Percentiles rank a stretch among this genome's conserved stretches.
These are phyloP conservation scores for Lateolabrax maculatus DNA, from an alignment of 2,797 vertebrate genomes.

Conservation along the genomic window DNA sequence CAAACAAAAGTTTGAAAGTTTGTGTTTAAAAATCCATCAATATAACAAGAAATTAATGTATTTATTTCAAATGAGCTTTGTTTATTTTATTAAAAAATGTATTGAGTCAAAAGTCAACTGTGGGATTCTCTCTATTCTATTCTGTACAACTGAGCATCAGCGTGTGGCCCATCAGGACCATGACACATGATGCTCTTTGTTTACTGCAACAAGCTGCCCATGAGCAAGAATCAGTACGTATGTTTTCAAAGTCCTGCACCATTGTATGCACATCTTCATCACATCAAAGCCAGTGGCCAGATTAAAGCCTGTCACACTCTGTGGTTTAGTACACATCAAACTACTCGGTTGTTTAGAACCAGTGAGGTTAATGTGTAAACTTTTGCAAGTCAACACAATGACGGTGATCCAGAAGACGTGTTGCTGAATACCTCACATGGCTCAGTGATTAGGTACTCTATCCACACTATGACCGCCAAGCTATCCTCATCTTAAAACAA, in stretches of 20 bases:
- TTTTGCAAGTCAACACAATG: not conserved
- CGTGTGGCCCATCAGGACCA: not conserved
- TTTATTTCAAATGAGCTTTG: not conserved
- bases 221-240: not conserved
- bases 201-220: not conserved
- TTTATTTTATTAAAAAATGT: conserved; percentile 9
- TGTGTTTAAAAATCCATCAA: not conserved
- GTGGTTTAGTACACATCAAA: no score
- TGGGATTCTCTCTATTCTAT: not conserved
- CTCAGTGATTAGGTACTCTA: not conserved
- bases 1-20: not conserved
- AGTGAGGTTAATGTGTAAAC: no score
- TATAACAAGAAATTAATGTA: not conserved
- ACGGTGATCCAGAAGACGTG: not conserved
- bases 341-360: no score
- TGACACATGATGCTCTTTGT: not conserved
- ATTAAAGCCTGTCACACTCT: not conserved
- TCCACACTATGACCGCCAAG: not conserved
- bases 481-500: not conserved
- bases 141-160: not conserved
- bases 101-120: not conserved
- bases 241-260: no score
- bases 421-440: not conserved
- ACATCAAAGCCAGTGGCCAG: no score
- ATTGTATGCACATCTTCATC: no score